Evolutionary conservation across 2,888 invertebrate genomes (phyloP).

Genomic region (Julus scanicus): DNA sequence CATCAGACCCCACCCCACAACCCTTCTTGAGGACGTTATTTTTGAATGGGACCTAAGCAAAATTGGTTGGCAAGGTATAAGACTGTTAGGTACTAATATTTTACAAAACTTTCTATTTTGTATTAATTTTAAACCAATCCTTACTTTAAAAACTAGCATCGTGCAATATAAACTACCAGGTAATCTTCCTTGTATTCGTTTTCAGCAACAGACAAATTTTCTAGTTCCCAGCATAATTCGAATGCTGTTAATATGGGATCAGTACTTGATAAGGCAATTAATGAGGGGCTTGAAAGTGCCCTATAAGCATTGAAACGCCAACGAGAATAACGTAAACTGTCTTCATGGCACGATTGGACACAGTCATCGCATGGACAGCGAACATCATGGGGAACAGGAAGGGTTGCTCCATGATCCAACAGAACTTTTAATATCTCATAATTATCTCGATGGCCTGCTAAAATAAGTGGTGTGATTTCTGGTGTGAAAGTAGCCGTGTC

Average conservation of each 20-base stretch:
- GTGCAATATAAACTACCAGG: constrained; percentile 63
- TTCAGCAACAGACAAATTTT: constrained; percentile 68
- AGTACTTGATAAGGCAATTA: constrained; percentile 90
- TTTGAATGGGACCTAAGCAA: too few relatives aligned
- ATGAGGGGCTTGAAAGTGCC: constrained; percentile 90
- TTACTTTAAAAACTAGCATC: too few relatives aligned
- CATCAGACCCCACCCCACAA: too few relatives aligned
- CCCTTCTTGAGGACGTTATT: too few relatives aligned
- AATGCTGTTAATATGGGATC: constrained; percentile 96
- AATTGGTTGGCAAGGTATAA: too few relatives aligned
- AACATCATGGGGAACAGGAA: constrained; percentile 92
- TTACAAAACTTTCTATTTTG: too few relatives aligned
- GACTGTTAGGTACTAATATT: too few relatives aligned
- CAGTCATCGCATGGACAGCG: constrained; percentile 93
- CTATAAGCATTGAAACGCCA: constrained; percentile 92
- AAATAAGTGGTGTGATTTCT: constrained; percentile 91
- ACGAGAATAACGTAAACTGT: constrained; percentile 79
- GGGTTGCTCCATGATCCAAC: constrained; percentile 88
- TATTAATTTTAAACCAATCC: too few relatives aligned
- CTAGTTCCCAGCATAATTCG: constrained; percentile 77
- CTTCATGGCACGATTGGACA: constrained; percentile 76
- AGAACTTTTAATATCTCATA: constrained; percentile 91
- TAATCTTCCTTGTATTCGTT: constrained; percentile 71
- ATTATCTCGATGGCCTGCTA: constrained; percentile 94
- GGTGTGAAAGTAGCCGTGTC: constrained; percentile 88